Evolutionary conservation across 92 coral and sea anemone species (phyloP).

Genomic region (Parazoanthus swiftii): DNA sequence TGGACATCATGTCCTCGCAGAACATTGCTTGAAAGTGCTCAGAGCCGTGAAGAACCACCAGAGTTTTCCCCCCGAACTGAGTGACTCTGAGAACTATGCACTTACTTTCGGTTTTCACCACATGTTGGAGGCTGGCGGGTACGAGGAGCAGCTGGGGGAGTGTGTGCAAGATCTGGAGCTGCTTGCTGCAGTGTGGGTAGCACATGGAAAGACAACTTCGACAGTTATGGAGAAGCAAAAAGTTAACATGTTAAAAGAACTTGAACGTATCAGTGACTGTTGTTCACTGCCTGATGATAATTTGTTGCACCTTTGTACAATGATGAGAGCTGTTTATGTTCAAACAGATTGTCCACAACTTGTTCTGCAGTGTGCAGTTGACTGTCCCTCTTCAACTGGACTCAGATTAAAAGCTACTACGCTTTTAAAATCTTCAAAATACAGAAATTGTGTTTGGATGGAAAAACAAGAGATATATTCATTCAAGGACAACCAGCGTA

Average conservation of each 20-base stretch:
- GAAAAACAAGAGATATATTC: neutral
- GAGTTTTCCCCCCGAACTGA: neutral
- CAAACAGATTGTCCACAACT: neutral
- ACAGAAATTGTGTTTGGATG: neutral
- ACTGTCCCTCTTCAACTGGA: neutral
- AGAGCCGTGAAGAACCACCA: neutral
- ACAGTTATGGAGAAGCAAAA: neutral
- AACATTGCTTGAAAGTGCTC: neutral
- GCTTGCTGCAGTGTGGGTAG: neutral
- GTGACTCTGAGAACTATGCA: neutral
- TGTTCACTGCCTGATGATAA: neutral
- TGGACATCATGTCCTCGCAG: slow-evolving; percentile 12
- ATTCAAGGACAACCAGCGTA: neutral
- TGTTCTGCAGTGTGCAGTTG: slow-evolving; percentile 7
- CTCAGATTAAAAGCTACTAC: neutral
- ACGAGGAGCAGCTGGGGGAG: neutral
- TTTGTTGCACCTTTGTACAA: neutral
- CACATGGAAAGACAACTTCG: neutral
- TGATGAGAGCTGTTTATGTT: neutral
- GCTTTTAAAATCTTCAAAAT: neutral
- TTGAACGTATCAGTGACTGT: neutral
- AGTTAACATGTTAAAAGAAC: neutral
- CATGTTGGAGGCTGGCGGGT: slow-evolving; percentile 8
- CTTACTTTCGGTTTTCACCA: slow-evolving; percentile 13
- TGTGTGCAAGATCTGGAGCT: neutral